Evolutionary conservation across 2,113 vertebrate species (phyloP).

Genomic region (Potamarius usumacintae): DNA sequence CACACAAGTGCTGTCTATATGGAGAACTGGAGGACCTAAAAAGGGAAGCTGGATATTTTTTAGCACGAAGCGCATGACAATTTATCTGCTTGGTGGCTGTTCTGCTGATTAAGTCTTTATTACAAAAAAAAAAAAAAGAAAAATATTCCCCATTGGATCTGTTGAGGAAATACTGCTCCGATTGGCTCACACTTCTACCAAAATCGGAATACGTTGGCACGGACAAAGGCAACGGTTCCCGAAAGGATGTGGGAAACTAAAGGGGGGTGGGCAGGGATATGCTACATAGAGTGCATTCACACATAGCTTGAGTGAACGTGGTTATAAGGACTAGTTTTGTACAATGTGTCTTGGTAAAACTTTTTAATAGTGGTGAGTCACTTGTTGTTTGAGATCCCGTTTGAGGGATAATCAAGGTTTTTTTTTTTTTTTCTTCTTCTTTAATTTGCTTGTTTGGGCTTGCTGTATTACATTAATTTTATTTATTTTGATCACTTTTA

Average conservation of each 20-base stretch:
- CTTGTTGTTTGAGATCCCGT: conserved; percentile 73
- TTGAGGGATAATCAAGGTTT: conserved; percentile 71
- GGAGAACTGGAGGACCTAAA: conserved; percentile 80
- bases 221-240: conserved; percentile 50
- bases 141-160: conserved; percentile 83
- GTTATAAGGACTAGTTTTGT: conserved; percentile 83
- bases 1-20: conserved; percentile 94
- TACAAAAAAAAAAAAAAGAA: conserved; percentile 48
- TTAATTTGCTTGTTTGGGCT: conserved; percentile 73
- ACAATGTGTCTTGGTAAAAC: conserved; percentile 84
- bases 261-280: conserved; percentile 53
- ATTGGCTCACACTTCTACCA: conserved; percentile 82
- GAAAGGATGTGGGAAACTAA: conserved; percentile 32
- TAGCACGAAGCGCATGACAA: conserved; percentile 99
- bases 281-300: conserved; percentile 79
- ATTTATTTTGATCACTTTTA: conserved; percentile 61
- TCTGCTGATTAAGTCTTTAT: conserved; percentile 98
- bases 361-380: conserved; percentile 82
- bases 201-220: conserved; percentile 67
- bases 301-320: conserved; percentile 80
- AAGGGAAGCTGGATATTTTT: conserved; percentile 91
- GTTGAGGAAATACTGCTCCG: conserved; percentile 82
- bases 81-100: conserved; percentile 99
- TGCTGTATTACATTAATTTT: conserved; percentile 69
- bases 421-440: conserved; percentile 49